These are phyloP conservation scores for Stramonita haemastoma DNA, from an alignment of 2,888 invertebrate species.

Conservation along the genomic window DNA sequence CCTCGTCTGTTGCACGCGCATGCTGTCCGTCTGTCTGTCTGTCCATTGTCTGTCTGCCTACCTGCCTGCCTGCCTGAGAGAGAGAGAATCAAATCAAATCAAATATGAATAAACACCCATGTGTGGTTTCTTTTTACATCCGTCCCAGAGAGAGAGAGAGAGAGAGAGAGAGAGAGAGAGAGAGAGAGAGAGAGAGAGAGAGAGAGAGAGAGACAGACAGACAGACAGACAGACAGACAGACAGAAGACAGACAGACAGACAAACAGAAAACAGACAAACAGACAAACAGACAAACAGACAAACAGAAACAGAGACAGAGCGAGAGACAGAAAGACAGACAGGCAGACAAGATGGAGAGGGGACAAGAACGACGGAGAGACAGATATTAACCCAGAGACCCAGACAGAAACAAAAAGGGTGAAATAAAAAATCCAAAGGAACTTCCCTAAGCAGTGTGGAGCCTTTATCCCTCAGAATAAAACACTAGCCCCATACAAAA, in stretches of 20 bases:
- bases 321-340: background rate
- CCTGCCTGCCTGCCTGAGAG: background rate
- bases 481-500: too few species aligned
- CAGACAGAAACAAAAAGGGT: background rate
- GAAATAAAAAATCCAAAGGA: too few species aligned
- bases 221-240: background rate
- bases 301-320: background rate
- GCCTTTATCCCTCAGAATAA: too few species aligned
- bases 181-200: slow-evolving; percentile 18
- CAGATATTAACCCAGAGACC: background rate
- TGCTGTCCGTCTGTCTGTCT: too few species aligned
- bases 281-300: background rate
- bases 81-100: too few species aligned
- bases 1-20: too few species aligned
- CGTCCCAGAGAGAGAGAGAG: background rate
- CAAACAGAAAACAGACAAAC: background rate
- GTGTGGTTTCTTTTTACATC: too few species aligned
- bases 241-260: background rate
- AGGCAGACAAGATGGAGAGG: background rate
- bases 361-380: background rate
- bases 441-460: too few species aligned
- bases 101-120: too few species aligned
- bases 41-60: too few species aligned
- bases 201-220: background rate
- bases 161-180: slow-evolving; percentile 17